Evolutionary conservation across 2,888 invertebrate species (phyloP).

Genomic region (Drosophila flavopinicola): DNA sequence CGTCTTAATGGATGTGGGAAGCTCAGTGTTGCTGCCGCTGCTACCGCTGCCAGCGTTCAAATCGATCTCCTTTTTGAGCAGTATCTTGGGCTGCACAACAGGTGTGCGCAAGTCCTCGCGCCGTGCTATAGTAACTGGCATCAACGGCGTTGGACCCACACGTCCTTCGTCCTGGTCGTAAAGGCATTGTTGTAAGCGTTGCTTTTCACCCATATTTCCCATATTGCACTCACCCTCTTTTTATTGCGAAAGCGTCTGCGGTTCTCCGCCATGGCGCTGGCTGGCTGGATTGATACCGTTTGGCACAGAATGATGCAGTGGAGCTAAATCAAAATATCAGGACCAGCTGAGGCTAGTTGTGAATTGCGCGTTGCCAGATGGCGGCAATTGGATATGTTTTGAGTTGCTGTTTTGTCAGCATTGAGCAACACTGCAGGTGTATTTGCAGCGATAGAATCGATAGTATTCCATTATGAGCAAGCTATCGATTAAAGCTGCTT

Average conservation of each 20-base stretch:
- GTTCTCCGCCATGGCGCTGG: slow-evolving; percentile 71
- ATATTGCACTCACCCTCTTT: slow-evolving; percentile 55
- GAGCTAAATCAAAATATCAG: slow-evolving; percentile 11
- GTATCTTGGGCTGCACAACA: slow-evolving; percentile 81
- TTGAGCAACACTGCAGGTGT: slow-evolving; percentile 4
- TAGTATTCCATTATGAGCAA: neutral
- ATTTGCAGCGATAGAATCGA: neutral
- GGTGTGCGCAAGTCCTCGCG: slow-evolving; percentile 62
- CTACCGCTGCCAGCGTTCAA: slow-evolving; percentile 24
- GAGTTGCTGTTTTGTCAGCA: neutral
- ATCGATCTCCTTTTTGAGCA: slow-evolving; percentile 77
- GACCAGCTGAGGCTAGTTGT: neutral
- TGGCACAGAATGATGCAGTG: slow-evolving; percentile 15
- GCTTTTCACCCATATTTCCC: too few species aligned
- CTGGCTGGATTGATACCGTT: too few species aligned
- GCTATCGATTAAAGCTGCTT: neutral
- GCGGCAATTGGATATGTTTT: slow-evolving; percentile 1
- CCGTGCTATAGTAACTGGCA: slow-evolving; percentile 77
- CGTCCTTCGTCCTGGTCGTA: slow-evolving; percentile 48
- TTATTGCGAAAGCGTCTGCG: slow-evolving; percentile 79
- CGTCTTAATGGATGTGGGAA: slow-evolving; percentile 66
- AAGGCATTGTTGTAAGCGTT: neutral
- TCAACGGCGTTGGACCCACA: slow-evolving; percentile 62
- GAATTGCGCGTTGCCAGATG: slow-evolving; percentile 15
- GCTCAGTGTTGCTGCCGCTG: slow-evolving; percentile 37